A percentile compares a stretch with the other conserved stretches of the same genome.
These are phyloP conservation scores for Pandemis corylana DNA, from an alignment of 2,888 invertebrate species.

Conservation along the genomic window DNA sequence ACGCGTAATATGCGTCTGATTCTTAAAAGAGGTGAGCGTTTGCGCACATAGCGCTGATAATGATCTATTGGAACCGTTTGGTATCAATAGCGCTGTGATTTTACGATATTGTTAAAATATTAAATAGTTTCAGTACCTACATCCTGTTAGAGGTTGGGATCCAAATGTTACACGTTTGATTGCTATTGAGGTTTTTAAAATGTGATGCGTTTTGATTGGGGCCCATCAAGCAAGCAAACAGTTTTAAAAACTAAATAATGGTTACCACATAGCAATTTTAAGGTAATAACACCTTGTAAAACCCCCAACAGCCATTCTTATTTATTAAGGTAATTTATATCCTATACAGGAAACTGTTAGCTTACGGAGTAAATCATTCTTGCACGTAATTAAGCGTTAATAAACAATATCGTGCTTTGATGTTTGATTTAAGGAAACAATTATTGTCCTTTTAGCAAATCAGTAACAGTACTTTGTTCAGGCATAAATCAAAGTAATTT, in stretches of 20 bases:
- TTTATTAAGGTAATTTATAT: background rate
- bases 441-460: slow-evolving; percentile 23
- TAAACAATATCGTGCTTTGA: slow-evolving; percentile 31
- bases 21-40: slow-evolving; percentile 39
- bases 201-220: too few species aligned
- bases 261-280: too few species aligned
- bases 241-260: background rate
- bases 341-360: background rate
- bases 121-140: background rate
- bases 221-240: too few species aligned
- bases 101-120: background rate
- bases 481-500: background rate
- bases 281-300: background rate
- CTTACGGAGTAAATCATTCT: slow-evolving; percentile 4
- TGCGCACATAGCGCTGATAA: slow-evolving; percentile 19
- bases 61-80: background rate
- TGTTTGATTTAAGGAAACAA: slow-evolving; percentile 34
- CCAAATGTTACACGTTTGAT: background rate
- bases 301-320: background rate
- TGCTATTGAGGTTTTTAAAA: too few species aligned
- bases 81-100: background rate
- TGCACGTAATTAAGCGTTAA: slow-evolving; percentile 30
- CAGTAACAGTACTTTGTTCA: background rate
- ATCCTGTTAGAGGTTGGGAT: background rate
- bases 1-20: slow-evolving; percentile 30